Evolutionary conservation across 2,797 vertebrate species (phyloP), one percentile per base, ranked within the genome.

Genomic region (Tragelaphus eurycerus): DNA sequence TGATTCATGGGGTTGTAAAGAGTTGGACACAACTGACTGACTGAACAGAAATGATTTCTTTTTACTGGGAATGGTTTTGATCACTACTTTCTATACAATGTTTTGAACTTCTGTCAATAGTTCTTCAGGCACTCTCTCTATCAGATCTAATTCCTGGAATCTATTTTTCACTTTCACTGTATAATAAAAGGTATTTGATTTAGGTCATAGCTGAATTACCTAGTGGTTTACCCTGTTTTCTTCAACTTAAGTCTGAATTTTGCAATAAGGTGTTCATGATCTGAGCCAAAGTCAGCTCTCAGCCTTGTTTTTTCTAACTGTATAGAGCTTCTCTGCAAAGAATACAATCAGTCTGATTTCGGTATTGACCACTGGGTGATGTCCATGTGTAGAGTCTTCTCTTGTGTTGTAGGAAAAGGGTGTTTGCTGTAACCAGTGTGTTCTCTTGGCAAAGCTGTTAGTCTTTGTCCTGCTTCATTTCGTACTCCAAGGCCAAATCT

Each of bases 1-100:
- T 0, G 0, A 1, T 64, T 64, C 62, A n/a, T 17, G n/a, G 62
- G 62, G 16, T n/a, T 0, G 0, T n/a, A 64, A n/a, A 64, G 62
- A n/a, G 31, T 64, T 4, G 4, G 8, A n/a, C 31, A 64, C 0
- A 2, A 64, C 16, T 17, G 31, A 64, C 15, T n/a, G 31, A 64
- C 62, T 64, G 62, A 64, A 64, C 62, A n/a, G 62, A 64, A 64
- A 31, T n/a, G 5, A 67, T 34, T 67, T 67, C 17, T 34, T 67
- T 64, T 34, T 34, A 17, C 34, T 67, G 64, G 64, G 19, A 21
- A 67, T 67, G 64, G 13, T 34, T 67, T 67, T 67, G 64, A 34
- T 67, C n/a, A 67, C 19, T 67, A n/a, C 64, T 67, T 21, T 34
- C n/a, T 21, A 38, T 67, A 34, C 64, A 67, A 21, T 11, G n/a